Conservation (phyloP, 2,797 vertebrate species). For the Philypnodon macrostomus region DNA sequence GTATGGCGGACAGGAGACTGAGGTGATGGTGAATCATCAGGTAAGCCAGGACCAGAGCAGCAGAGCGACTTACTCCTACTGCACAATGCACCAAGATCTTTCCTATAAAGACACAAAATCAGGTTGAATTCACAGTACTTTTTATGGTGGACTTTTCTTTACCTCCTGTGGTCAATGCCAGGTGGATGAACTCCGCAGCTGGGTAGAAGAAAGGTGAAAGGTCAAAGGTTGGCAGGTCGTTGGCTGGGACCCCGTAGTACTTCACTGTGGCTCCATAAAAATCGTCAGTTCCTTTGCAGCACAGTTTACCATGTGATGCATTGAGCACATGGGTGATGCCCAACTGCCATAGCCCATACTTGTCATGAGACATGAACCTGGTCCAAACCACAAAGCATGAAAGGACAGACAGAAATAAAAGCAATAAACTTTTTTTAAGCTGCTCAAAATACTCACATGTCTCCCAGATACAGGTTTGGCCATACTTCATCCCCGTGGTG, state of each 20-base stretch:
- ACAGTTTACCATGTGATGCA: slow-evolving; percentile 82
- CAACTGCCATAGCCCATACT: slow-evolving; percentile 78
- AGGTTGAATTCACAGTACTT: too few species aligned
- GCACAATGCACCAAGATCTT: slow-evolving; percentile 79
- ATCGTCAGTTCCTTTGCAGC: slow-evolving; percentile 78
- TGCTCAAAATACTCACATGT: slow-evolving; percentile 82
- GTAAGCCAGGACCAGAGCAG: slow-evolving; percentile 77
- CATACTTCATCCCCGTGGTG: slow-evolving; percentile 89
- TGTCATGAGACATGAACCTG: slow-evolving; percentile 74
- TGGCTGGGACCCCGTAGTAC: slow-evolving; percentile 75
- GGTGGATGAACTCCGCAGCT: slow-evolving; percentile 71
- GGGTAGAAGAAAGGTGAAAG: slow-evolving; percentile 72
- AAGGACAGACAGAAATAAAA: not conserved
- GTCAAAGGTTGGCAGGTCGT: slow-evolving; percentile 74
- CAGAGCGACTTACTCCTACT: slow-evolving; percentile 78
- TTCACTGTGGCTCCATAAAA: slow-evolving; percentile 78
- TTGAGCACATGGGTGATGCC: slow-evolving; percentile 83
- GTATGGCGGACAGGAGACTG: slow-evolving; percentile 65
- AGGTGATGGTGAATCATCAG: slow-evolving; percentile 77
- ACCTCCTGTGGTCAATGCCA: slow-evolving; percentile 75
- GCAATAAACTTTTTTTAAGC: not conserved
- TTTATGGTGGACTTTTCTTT: too few species aligned
- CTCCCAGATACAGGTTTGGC: slow-evolving; percentile 89
- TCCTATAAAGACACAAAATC: slow-evolving; percentile 67
- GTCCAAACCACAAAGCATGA: not conserved